Percentiles rank a stretch among this genome's conserved stretches.
Conservation (phyloP, 92 coral and sea anemone genomes). For the Parazoanthus atlanticus region DNA sequence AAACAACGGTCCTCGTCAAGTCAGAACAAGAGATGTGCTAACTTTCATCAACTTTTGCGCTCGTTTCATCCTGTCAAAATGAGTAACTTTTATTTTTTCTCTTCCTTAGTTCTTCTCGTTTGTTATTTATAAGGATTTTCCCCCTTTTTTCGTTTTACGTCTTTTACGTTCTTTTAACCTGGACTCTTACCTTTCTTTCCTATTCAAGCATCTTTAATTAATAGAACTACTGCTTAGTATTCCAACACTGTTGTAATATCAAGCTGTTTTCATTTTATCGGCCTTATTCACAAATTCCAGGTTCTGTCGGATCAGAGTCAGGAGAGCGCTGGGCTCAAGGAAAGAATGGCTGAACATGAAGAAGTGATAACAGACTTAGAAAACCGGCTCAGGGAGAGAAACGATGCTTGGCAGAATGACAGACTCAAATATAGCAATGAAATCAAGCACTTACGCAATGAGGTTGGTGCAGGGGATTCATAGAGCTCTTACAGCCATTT, state of each 20-base stretch:
- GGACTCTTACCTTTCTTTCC: not conserved
- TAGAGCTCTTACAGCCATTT: not conserved
- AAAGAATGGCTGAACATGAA: slow-evolving; percentile 70
- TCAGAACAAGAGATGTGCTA: not conserved
- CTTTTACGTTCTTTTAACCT: not conserved
- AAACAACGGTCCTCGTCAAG: not conserved
- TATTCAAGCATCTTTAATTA: not conserved
- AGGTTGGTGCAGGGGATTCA: slow-evolving; percentile 56
- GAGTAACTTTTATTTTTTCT: not conserved
- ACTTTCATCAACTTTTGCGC: not conserved
- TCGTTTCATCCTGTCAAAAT: not conserved
- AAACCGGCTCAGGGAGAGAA: slow-evolving; percentile 77
- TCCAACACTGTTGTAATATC: not conserved
- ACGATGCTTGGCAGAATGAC: slow-evolving; percentile 85
- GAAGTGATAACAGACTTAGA: slow-evolving; percentile 87
- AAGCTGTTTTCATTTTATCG: not conserved
- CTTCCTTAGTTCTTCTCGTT: not conserved
- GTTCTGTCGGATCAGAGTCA: slow-evolving; percentile 83
- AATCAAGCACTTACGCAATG: slow-evolving; percentile 86
- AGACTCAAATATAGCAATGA: slow-evolving; percentile 85
- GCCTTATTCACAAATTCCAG: slow-evolving; percentile 39
- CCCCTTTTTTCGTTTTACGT: not conserved
- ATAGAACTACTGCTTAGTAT: not conserved
- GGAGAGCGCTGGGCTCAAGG: slow-evolving; percentile 74
- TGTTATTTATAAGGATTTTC: not conserved